Evolutionary conservation across 2,888 invertebrate genomes (phyloP).

Genomic region (Drosophila leonis): DNA sequence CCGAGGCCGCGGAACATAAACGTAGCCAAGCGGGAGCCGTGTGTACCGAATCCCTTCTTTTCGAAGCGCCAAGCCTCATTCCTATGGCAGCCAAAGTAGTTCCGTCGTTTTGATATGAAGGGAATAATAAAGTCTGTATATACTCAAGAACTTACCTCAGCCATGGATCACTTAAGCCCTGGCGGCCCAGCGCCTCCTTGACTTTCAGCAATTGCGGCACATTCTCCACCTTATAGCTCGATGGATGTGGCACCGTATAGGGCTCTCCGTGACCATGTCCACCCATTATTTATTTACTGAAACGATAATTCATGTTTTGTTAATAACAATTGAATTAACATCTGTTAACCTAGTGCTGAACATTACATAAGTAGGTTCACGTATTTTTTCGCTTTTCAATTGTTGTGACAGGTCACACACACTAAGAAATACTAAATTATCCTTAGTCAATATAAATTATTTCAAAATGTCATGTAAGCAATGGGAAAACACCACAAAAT

Average conservation of each 20-base stretch:
- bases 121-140: not conserved
- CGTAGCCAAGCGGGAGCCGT: slow-evolving; percentile 83
- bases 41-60: slow-evolving; percentile 87
- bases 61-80: slow-evolving; percentile 94
- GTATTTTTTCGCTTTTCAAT: not conserved
- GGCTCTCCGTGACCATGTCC: slow-evolving; percentile 87
- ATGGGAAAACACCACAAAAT: not conserved
- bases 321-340: slow-evolving; percentile 13
- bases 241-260: slow-evolving; percentile 90
- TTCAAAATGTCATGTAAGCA: slow-evolving; percentile 4
- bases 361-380: slow-evolving; percentile 67
- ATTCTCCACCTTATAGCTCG: slow-evolving; percentile 90
- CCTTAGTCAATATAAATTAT: not conserved
- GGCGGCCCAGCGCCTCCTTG: slow-evolving; percentile 88
- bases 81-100: slow-evolving; percentile 83
- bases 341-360: slow-evolving; percentile 44
- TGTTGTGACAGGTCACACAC: not conserved
- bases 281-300: slow-evolving; percentile 85
- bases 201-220: slow-evolving; percentile 88
- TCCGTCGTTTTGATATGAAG: not conserved
- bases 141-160: slow-evolving; percentile 87
- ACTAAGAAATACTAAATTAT: not conserved
- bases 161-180: slow-evolving; percentile 95
- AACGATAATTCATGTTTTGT: slow-evolving; percentile 10
- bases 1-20: slow-evolving; percentile 89